A percentile compares a stretch with the other conserved stretches of the same genome.
Conservation (phyloP, 2,888 invertebrate species). For the Microplitis deprimator region DNA sequence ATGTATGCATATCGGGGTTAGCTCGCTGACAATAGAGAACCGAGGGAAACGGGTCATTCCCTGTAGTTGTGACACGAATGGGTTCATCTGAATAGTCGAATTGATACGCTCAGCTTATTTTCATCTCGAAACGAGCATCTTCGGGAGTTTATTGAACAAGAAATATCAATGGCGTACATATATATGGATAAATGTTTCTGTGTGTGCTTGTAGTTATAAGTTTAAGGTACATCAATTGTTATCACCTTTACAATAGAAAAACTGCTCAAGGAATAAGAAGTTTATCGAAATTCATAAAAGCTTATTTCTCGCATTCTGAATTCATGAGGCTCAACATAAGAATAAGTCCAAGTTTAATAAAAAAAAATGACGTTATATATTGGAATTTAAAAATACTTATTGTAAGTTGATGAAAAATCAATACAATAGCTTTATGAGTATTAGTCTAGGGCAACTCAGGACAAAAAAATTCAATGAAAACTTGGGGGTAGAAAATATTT, state of each 20-base stretch:
- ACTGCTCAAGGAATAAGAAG: background rate
- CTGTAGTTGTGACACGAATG: constrained; percentile 27
- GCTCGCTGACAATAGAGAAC: constrained; percentile 2
- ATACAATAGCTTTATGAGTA: background rate
- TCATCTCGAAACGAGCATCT: background rate
- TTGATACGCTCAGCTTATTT: constrained; percentile 31
- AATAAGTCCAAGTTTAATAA: no score
- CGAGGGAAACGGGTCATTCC: background rate
- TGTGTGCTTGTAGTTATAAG: background rate
- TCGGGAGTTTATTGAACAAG: background rate
- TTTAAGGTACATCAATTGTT: background rate
- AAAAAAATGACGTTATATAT: background rate
- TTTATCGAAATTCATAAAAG: background rate
- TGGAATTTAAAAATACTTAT: background rate
- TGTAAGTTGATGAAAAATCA: background rate
- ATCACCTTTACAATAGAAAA: background rate
- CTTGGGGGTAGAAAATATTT: no score
- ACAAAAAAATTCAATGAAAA: no score
- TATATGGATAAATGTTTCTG: background rate
- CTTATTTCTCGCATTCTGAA: background rate
- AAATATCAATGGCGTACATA: background rate
- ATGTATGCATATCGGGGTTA: background rate
- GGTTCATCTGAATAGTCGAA: constrained; percentile 37
- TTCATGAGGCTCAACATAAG: background rate
- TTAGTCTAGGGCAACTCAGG: no score